These are phyloP conservation scores for Steinernema hermaphroditum DNA, from an alignment of 2,888 invertebrate genomes.

Conservation along the genomic window DNA sequence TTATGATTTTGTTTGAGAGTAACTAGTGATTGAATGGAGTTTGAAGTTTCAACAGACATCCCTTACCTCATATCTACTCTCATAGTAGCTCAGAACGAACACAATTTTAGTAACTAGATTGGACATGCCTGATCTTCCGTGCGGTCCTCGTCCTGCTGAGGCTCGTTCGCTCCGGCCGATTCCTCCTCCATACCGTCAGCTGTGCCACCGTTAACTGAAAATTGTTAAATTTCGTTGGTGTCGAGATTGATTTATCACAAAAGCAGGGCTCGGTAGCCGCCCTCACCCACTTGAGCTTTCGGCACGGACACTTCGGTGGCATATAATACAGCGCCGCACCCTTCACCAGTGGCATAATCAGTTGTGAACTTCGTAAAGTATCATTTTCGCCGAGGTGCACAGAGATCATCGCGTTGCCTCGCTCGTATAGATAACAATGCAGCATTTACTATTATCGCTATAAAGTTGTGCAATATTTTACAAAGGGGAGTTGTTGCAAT, in stretches of 20 bases:
- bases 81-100: slow-evolving; percentile 12
- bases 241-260: slow-evolving; percentile 29
- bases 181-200: slow-evolving; percentile 50
- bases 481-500: too few relatives aligned
- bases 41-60: background rate
- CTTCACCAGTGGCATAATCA: slow-evolving; percentile 6
- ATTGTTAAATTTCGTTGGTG: slow-evolving; percentile 31
- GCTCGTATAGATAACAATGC: background rate
- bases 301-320: background rate
- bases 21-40: background rate
- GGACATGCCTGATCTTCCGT: slow-evolving; percentile 63
- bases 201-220: slow-evolving; percentile 43
- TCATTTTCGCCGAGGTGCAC: background rate
- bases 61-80: slow-evolving; percentile 16
- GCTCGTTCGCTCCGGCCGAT: slow-evolving; percentile 44
- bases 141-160: slow-evolving; percentile 52
- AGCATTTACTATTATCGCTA: too few relatives aligned
- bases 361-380: slow-evolving; percentile 6
- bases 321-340: background rate
- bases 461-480: too few relatives aligned
- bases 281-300: background rate
- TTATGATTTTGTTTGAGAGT: background rate
- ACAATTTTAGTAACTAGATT: slow-evolving; percentile 37
- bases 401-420: background rate
- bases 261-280: background rate